Evolutionary conservation across 2,797 vertebrate genomes (phyloP).

Genomic region (Sylvilagus floridanus): DNA sequence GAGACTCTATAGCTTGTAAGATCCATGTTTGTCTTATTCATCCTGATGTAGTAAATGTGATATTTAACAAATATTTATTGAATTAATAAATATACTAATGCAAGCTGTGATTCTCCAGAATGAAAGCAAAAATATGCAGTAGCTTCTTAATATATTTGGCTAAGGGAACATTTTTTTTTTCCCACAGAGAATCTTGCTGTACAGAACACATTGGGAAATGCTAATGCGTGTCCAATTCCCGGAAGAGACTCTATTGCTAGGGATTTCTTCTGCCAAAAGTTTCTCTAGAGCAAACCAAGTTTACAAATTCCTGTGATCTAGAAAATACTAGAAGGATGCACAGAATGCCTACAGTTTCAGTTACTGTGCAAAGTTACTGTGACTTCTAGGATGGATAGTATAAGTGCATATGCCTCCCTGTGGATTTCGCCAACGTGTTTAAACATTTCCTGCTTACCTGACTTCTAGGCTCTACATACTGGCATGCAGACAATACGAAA

Average conservation of each 20-base stretch:
- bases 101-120: neutral
- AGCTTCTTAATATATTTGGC: neutral
- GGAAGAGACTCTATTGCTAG: conserved; percentile 44
- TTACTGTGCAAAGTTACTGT: neutral
- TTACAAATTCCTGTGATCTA: conserved; percentile 26
- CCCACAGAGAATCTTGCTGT: neutral
- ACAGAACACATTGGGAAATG: conserved; percentile 45
- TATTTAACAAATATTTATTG: neutral
- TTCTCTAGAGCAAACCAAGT: conserved; percentile 51
- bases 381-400: neutral
- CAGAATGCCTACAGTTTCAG: neutral
- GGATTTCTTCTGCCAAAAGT: conserved; percentile 36
- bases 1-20: neutral
- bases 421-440: neutral
- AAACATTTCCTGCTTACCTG: neutral
- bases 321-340: conserved; percentile 26
- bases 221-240: conserved; percentile 39
- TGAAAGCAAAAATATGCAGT: neutral
- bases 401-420: neutral
- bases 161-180: neutral
- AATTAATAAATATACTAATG: neutral
- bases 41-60: neutral
- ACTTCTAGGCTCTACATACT: fast-evolving
- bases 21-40: neutral
- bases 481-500: neutral